These are phyloP conservation scores for Osmoderma eremita DNA, from an alignment of 2,888 invertebrate species.

Conservation along the genomic window DNA sequence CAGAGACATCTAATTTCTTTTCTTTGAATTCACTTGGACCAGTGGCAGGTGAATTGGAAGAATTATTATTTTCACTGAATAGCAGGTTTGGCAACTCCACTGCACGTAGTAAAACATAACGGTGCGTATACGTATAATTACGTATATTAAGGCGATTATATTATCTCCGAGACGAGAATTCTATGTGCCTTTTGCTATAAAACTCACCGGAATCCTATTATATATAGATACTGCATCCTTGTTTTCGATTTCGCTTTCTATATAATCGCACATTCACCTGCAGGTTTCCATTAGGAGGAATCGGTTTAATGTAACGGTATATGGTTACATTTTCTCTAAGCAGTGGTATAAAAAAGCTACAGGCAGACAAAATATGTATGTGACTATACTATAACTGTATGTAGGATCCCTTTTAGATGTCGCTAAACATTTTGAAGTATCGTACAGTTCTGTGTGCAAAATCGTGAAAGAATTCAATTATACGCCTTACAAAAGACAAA, in stretches of 20 bases:
- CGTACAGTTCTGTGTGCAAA: no score
- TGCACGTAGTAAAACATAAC: slow-evolving; percentile 19
- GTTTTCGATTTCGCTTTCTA: slow-evolving; percentile 32
- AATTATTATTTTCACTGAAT: no score
- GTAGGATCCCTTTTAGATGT: no score
- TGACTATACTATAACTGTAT: background rate
- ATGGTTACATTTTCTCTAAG: slow-evolving; percentile 7
- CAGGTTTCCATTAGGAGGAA: slow-evolving; percentile 29
- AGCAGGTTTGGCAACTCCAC: slow-evolving; percentile 21
- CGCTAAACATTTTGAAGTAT: no score
- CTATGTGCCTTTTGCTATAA: slow-evolving; percentile 7
- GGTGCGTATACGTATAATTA: background rate
- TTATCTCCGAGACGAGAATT: slow-evolving; percentile 24
- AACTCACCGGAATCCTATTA: slow-evolving; percentile 24
- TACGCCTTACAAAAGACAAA: no score
- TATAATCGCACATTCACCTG: slow-evolving; percentile 23
- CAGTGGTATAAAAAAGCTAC: slow-evolving; percentile 16
- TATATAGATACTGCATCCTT: slow-evolving; percentile 3
- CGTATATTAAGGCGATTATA: slow-evolving; percentile 32
- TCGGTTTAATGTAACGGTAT: slow-evolving; percentile 28
- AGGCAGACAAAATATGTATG: background rate
- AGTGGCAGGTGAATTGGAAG: no score
- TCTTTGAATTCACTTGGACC: no score
- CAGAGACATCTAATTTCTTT: no score
- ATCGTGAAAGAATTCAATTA: no score